phyloP scores from a whole-genome alignment of 2,113 vertebrate species.

The Microcebus griseorufus region DNA sequence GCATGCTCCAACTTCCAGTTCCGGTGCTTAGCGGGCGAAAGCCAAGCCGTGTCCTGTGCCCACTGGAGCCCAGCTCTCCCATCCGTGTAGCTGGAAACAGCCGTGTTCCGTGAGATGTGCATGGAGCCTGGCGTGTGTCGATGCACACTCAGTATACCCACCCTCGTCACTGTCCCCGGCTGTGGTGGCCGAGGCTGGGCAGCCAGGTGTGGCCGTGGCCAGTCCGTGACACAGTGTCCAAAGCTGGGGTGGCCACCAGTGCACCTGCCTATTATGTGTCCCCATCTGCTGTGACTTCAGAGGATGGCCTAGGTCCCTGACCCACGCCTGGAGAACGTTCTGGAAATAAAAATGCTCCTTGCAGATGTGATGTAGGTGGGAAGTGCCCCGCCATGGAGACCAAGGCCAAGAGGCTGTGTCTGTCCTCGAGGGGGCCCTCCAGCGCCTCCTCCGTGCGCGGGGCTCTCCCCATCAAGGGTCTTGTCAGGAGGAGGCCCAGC shows the following conservation, averaged over 20 bases:
- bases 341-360: background rate
- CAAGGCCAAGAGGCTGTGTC: no score
- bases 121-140: no score
- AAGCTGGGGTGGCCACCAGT: background rate
- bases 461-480: background rate
- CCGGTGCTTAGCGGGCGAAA: background rate
- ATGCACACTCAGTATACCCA: background rate
- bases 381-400: background rate
- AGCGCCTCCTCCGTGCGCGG: rapidly evolving
- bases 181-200: background rate
- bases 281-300: background rate
- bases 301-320: background rate
- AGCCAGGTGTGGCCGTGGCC: background rate
- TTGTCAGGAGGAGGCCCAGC: background rate
- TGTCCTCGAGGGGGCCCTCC: background rate
- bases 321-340: background rate
- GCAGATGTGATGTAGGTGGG: background rate
- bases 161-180: rapidly evolving
- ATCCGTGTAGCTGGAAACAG: rapidly evolving
- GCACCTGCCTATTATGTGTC: rapidly evolving
- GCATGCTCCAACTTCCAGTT: background rate
- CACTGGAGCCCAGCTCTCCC: no score
- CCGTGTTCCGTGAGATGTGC: rapidly evolving
- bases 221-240: rapidly evolving
- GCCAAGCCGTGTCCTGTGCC: no score